Base-by-base conservation (phyloP, 2,888 invertebrate genomes). In the Dyspetes luteomarginatus region DNA sequence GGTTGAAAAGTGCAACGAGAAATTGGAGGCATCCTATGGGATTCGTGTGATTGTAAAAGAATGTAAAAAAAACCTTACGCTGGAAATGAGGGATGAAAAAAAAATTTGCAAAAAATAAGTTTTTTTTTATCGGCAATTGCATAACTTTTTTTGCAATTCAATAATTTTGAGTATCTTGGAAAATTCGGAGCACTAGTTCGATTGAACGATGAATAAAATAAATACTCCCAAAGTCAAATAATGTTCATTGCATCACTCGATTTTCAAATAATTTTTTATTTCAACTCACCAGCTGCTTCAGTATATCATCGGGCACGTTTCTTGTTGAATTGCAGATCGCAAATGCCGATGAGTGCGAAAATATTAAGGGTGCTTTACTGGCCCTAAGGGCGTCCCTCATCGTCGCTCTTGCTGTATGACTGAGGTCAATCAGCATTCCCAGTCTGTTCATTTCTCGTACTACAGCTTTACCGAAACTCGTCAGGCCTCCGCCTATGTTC, bases 401-500 rank as follows among this genome's bases (percentile, higher is more conserved):
- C 58, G 98, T 98, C 86, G 95, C 95, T 86, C 96, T 95, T 4
- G 97, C 96, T 67, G 97, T 96, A 91, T 98, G 97, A 69, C 97
- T 97, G 82, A 97, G 93, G 92, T 98, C 98, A 82, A 98, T 96
- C 92, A 98, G 95, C 97, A 98, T 98, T 45, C 98, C 98, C 84
- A 98, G 94, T 41, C 98, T 95, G 93, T 98, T 98, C 97, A 98
- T 97, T 93, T 98, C 98, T 78, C 95, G 95, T 67, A 98, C 96
- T 71, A 98, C 96, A 62, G 96, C 95, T 92, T 95, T 94, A 24
- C 91, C 91, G 78, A 91, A 91, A 72, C 83, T 84, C 22, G 90
- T 89, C 68, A 91, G 85, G 48, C 91, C 91, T 28, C 91, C 91
- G 7, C 88, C 91, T 91, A 64, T 24, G 41, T 28, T 48, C 12